Percentiles rank a stretch among this genome's conserved stretches.
Evolutionary conservation across 2,888 invertebrate species (phyloP).

Genomic region (Dryomyza anilis): DNA sequence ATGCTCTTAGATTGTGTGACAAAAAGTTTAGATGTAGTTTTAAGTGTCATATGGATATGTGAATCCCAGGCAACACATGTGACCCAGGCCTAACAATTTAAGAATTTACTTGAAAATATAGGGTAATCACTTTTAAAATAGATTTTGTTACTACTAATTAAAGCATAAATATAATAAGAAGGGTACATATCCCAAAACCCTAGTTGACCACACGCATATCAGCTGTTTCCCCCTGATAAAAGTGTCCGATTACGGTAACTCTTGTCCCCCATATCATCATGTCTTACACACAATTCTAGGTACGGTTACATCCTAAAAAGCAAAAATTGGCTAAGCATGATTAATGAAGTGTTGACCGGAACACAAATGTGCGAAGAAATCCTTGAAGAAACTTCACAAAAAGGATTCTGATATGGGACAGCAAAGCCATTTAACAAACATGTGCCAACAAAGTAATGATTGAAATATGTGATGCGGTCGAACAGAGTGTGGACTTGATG

Average conservation of each 20-base stretch:
- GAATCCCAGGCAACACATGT: background rate
- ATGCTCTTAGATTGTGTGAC: too few relatives aligned
- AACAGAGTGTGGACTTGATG: too few relatives aligned
- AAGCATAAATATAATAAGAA: too few relatives aligned
- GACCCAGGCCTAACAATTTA: too few relatives aligned
- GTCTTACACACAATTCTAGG: background rate
- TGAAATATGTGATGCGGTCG: background rate
- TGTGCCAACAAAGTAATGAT: slow-evolving; percentile 28
- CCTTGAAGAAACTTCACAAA: too few relatives aligned
- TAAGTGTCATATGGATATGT: slow-evolving; percentile 12
- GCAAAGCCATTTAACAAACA: slow-evolving; percentile 38
- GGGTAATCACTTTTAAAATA: too few relatives aligned
- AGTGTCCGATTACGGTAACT: background rate
- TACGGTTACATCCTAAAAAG: background rate
- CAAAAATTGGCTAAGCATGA: slow-evolving; percentile 41
- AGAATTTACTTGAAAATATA: too few relatives aligned
- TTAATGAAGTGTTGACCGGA: slow-evolving; percentile 59
- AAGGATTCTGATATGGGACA: slow-evolving; percentile 41
- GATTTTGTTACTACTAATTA: too few relatives aligned
- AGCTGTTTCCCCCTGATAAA: too few relatives aligned
- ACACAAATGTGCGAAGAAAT: slow-evolving; percentile 47
- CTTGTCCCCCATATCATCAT: background rate
- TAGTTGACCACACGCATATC: slow-evolving; percentile 5
- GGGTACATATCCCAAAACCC: background rate
- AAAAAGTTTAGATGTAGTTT: too few relatives aligned